Base-by-base conservation (phyloP, 2,888 invertebrate species). In the Cephus runcator region DNA sequence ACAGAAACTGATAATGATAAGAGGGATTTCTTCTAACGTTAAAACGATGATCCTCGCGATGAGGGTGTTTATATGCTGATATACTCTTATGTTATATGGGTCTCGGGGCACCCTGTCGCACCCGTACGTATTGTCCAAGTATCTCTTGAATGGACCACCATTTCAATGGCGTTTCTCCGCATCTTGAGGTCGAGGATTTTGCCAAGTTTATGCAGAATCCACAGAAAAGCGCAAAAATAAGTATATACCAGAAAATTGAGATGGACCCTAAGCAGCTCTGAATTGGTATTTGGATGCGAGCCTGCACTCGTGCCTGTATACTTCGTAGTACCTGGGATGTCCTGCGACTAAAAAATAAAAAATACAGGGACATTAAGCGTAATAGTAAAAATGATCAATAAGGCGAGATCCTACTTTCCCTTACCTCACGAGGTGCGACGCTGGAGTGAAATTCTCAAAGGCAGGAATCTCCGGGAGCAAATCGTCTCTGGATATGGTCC, bases 131-230 rank as follows among this genome's bases (percentile, higher is more conserved):
- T 73, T 81, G 83, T n/a, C 76, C 82, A 4, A 88, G 34, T 71
- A 89, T 81, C 73, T 88, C 88, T 77, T 88, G 88, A 30, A 88
- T 81, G 4, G 89, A 88, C 88, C 86, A 88, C 88, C 89, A 87
- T 71, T 84, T 83, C 12, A 84, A 79, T 1, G 89, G 85, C 1
- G 81, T 77, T 4, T 83, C 81, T 12, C 79, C 75, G 76, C 84
- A 86, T 31, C 77, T 76, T 68, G 79, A 86, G 69, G 76, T 76
- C 4, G 84, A 81, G 6, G 88, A 87, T n/a, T 87, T 84, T 12
- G 84, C 82, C 34, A 86, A 86, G 68, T 87, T 88, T 36, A 87
- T 81, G 78, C 86, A 89, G 76, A 89, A 86, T 76, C 88, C 89
- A 76, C 89, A 79, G 75, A 90, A 79, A 69, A 91, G 89, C 35